Evolutionary conservation across 2,797 vertebrate species (phyloP).

Genomic region (Tenualosa ilisha): DNA sequence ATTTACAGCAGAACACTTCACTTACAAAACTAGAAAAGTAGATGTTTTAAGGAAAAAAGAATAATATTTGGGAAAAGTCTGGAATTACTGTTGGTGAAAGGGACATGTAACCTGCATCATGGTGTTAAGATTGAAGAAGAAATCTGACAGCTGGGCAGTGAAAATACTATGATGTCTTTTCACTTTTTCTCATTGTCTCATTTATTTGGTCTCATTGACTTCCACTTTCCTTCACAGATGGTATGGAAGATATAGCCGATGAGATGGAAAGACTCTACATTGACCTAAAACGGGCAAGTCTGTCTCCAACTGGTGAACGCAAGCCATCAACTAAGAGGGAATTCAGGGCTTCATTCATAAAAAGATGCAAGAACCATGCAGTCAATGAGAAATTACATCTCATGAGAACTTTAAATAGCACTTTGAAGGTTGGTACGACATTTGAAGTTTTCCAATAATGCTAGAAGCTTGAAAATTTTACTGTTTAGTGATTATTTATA

Average conservation of each 20-base stretch:
- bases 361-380: constrained; percentile 89
- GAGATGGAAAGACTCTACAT: constrained; percentile 96
- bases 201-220: background rate
- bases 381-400: constrained; percentile 93
- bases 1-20: too few species aligned
- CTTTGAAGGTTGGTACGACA: constrained; percentile 84
- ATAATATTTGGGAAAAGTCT: too few species aligned
- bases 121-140: too few species aligned
- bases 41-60: too few species aligned
- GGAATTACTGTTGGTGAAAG: too few species aligned
- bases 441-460: background rate
- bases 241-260: constrained; percentile 68
- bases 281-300: constrained; percentile 89
- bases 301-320: constrained; percentile 91
- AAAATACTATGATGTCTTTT: too few species aligned
- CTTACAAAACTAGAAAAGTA: too few species aligned
- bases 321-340: constrained; percentile 92
- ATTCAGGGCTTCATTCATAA: constrained; percentile 92
- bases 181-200: background rate
- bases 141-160: too few species aligned
- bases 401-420: constrained; percentile 92
- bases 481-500: too few species aligned
- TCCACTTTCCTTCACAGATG: constrained; percentile 50
- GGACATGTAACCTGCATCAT: background rate
- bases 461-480: too few species aligned